Evolutionary conservation across 2,888 invertebrate species (phyloP).

Genomic region (Apoda limacodes): DNA sequence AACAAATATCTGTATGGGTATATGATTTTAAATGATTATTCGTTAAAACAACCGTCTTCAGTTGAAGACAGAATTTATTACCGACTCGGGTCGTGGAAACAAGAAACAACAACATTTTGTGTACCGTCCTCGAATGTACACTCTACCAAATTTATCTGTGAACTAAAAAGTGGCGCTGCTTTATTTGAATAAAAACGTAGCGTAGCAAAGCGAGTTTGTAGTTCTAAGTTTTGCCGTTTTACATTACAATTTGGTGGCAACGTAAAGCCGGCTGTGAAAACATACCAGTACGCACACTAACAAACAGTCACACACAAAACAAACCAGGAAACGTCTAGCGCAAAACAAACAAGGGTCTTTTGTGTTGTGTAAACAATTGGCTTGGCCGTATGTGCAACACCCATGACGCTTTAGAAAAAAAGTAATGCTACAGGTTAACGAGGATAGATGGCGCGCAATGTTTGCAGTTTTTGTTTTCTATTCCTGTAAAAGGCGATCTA

Average conservation of each 20-base stretch:
- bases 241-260: too few relatives aligned
- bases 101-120: conserved; percentile 67
- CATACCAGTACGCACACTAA: conserved; percentile 26
- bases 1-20: too few relatives aligned
- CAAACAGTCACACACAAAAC: conserved; percentile 55
- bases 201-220: too few relatives aligned
- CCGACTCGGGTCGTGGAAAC: conserved; percentile 47
- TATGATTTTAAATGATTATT: too few relatives aligned
- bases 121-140: conserved; percentile 41
- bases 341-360: conserved; percentile 71
- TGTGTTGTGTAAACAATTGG: conserved; percentile 68
- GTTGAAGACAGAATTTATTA: too few relatives aligned
- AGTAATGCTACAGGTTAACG: conserved; percentile 45
- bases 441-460: conserved; percentile 44
- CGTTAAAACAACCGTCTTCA: too few relatives aligned
- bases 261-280: conserved; percentile 62
- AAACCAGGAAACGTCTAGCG: conserved; percentile 71
- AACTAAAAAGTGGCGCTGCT: too few relatives aligned
- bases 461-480: conserved; percentile 1
- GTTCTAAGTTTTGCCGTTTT: too few relatives aligned
- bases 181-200: too few relatives aligned
- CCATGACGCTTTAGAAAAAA: conserved; percentile 52
- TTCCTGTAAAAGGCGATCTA: conserved; percentile 11
- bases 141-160: conserved; percentile 28
- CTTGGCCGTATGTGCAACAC: conserved; percentile 60